Conservation (phyloP, 2,797 vertebrate species). For the Melanotaenia pygmaea region DNA sequence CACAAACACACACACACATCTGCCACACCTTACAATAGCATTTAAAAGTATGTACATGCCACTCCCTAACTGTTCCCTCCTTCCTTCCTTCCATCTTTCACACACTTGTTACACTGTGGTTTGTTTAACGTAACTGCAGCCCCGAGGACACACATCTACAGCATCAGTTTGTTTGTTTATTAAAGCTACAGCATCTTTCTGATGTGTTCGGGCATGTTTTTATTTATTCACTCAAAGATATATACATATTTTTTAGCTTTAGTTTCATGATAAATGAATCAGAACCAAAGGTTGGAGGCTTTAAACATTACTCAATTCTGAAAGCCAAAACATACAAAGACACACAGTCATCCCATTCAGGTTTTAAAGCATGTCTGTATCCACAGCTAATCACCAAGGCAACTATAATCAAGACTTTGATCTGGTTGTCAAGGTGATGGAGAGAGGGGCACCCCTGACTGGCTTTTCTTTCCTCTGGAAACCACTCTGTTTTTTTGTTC, state of each 20-base stretch:
- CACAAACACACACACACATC: slow-evolving; percentile 20
- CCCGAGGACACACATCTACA: slow-evolving; percentile 54
- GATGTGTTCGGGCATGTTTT: slow-evolving; percentile 24
- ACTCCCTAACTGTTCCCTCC: slow-evolving; percentile 9
- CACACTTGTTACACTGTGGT: slow-evolving; percentile 60
- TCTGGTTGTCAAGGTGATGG: slow-evolving; percentile 76
- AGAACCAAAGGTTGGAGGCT: not conserved
- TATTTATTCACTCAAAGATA: slow-evolving; percentile 7
- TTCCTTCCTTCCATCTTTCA: slow-evolving; percentile 8
- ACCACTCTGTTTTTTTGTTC: slow-evolving; percentile 5
- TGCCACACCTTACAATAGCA: slow-evolving; percentile 48
- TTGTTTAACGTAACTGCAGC: slow-evolving; percentile 56
- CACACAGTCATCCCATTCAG: slow-evolving; percentile 18
- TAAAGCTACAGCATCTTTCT: slow-evolving; percentile 51
- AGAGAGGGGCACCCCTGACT: slow-evolving; percentile 59
- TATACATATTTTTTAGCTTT: not conserved
- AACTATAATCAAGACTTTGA: slow-evolving; percentile 74
- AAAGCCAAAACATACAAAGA: slow-evolving; percentile 4
- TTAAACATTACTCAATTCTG: slow-evolving; percentile 22
- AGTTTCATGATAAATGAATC: not conserved
- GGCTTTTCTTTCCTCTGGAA: slow-evolving; percentile 36
- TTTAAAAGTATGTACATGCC: slow-evolving; percentile 57
- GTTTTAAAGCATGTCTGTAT: slow-evolving; percentile 56
- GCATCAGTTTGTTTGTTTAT: slow-evolving; percentile 34
- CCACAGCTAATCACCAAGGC: slow-evolving; percentile 72